These are phyloP conservation scores for Esox masquinongy DNA, from an alignment of 2,797 vertebrate genomes.

Conservation along the genomic window DNA sequence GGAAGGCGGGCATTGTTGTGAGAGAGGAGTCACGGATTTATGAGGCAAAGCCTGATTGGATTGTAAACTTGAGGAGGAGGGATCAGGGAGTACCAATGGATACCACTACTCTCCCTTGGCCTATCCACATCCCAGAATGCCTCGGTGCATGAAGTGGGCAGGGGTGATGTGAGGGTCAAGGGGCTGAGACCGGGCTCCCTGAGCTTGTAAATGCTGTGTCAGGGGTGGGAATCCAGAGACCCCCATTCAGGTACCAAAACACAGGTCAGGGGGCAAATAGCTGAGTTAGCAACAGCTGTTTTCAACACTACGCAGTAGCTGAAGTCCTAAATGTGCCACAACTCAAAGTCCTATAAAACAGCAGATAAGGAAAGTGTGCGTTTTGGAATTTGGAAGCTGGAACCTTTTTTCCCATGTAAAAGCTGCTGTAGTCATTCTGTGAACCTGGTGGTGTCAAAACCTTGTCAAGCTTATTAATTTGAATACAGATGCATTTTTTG, in stretches of 20 bases:
- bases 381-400: not conserved
- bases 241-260: constrained; percentile 77
- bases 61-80: constrained; percentile 84
- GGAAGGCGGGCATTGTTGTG: constrained; percentile 86
- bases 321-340: constrained; percentile 21
- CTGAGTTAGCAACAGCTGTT: constrained; percentile 82
- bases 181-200: constrained; percentile 80
- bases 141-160: constrained; percentile 71
- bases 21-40: constrained; percentile 86
- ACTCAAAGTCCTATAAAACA: constrained; percentile 8
- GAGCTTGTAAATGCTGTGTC: constrained; percentile 83
- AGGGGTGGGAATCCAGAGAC: constrained; percentile 82
- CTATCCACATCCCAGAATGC: constrained; percentile 70
- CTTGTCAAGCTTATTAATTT: not conserved
- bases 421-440: not conserved
- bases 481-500: not conserved
- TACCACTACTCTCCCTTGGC: constrained; percentile 62
- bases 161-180: constrained; percentile 67
- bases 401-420: not conserved
- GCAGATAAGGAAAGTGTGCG: not conserved
- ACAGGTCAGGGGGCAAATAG: constrained; percentile 84
- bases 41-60: constrained; percentile 83
- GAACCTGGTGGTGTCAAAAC: not conserved
- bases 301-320: constrained; percentile 54
- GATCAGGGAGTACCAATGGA: constrained; percentile 50